Conservation (phyloP, 92 coral and sea anemone species). For the Diadumene lineata region DNA sequence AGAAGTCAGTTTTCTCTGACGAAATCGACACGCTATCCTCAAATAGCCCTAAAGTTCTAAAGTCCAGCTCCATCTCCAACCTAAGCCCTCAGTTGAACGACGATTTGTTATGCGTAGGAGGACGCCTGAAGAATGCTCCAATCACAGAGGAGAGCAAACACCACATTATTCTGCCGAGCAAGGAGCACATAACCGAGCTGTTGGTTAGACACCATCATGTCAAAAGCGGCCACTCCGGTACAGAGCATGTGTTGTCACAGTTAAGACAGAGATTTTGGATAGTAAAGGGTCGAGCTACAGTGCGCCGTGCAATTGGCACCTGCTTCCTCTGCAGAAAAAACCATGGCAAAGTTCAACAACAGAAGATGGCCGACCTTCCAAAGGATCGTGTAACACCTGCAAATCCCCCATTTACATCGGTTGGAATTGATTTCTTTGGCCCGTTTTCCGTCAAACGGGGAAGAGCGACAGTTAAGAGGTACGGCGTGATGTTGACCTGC, state of each 20-base stretch:
- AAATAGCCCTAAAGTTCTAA: background rate
- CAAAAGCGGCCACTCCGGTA: constrained; percentile 47
- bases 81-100: constrained; percentile 42
- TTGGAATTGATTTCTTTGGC: constrained; percentile 54
- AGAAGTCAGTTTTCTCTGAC: constrained; percentile 20
- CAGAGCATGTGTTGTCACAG: constrained; percentile 52
- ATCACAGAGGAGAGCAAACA: constrained; percentile 37
- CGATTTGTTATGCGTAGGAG: constrained; percentile 51
- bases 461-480: constrained; percentile 38
- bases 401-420: constrained; percentile 53
- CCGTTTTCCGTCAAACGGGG: constrained; percentile 36
- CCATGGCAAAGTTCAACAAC: constrained; percentile 38
- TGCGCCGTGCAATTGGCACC: constrained; percentile 32
- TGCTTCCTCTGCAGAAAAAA: constrained; percentile 54
- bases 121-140: constrained; percentile 45
- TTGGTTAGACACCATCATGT: constrained; percentile 42
- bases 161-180: constrained; percentile 46
- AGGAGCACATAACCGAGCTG: constrained; percentile 33
- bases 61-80: constrained; percentile 34
- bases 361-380: constrained; percentile 54
- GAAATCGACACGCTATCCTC: constrained; percentile 12
- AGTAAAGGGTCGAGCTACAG: constrained; percentile 37
- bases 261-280: constrained; percentile 54
- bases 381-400: constrained; percentile 45
- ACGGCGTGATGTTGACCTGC: constrained; percentile 53